Evolutionary conservation across 2,888 invertebrate species (phyloP), one percentile per base, ranked within the genome.

Genomic region (Dynastes hyllus): DNA sequence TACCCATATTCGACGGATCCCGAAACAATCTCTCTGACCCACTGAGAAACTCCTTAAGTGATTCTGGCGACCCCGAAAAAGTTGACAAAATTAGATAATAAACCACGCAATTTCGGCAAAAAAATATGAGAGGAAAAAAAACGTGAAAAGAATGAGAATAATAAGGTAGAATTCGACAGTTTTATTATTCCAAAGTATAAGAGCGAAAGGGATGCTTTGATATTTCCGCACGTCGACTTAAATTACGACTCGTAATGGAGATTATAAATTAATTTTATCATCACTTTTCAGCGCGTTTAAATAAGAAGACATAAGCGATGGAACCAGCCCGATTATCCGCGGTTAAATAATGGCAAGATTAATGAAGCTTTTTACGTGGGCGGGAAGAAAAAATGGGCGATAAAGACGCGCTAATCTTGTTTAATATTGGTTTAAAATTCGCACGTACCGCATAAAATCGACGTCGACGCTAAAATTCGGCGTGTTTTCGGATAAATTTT

Each of bases 251-350:
- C 53, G 53, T 53, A 53, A 53, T 53, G 53, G n/a, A n/a, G 53
- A 53, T 53, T 53, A 53, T 53, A 53, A 53, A 53, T 53, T 53
- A 53, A 53, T 53, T 53, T 53, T 53, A 53, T 53, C 53, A n/a
- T 53, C 53, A 53, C 53, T 53, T 53, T 53, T 53, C 53, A 53
- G 53, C 53, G 53, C 53, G 53, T 53, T 53, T 53, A 53, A 53
- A 53, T 53, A 53, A 5, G 16, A n/a, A n/a, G 53, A 13, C 5
- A 53, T 53, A 53, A 53, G n/a, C 53, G 53, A 16, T 53, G 16
- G 53, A 6, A 2, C n/a, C 16, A n/a, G 53, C 6, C 5, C 53
- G 53, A 16, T 53, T 53, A 53, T 53, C 53, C n/a, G 16, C 16
- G 53, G 53, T 53, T 53, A 53, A 53, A 53, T 53, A 53, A 53